Base-by-base conservation (phyloP, 2,113 vertebrate genomes). In the Himantopus leucocephalus region DNA sequence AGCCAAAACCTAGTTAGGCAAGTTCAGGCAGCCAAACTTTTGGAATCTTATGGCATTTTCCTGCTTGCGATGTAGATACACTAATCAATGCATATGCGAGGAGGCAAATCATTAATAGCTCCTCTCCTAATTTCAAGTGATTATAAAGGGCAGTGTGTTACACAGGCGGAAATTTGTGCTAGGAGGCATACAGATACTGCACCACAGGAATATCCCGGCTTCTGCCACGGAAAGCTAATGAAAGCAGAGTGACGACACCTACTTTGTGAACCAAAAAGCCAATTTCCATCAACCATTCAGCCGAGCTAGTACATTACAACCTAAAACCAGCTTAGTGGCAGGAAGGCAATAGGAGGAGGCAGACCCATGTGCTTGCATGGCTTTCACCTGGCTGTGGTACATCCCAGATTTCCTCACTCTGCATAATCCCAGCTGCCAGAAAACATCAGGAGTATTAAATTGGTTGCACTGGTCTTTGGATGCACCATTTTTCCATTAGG, bases 31-130 rank as follows among this genome's bases (percentile, higher is more conserved):
- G 30, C 15, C 63, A 73, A 21, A 27, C 16, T 14, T 6, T 19
- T 10, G 30, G 35, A 86, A 29, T 76, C 10, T 37, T 37, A 13
- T 0, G 6, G 22, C 68, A 47, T 85, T 87, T 85, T 66, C 50
- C 64, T 77, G 35, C 17, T 64, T 62, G 7, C 55, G 39, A 2
- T 39, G 30, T 6, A 74, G 27, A 24, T 71, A 21, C 13, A 7
- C 18, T 39, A 23, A 74, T 62, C 23, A 70, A 16, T 30, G 30
- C 1, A 1, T 52, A 30, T 26, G 0, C 0, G 1, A 60, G 29
- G 32, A 58, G 29, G 39, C 21, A 60, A 90, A 53, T 27, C 1
- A 4, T 50, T 55, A 60, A 59, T 4, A 59, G 14, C 30, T 45
- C 24, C 37, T 77, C 37, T 62, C 37, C 52, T 45, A 63, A 78